Evolutionary conservation across 2,113 vertebrate species (phyloP).

Genomic region (Thamnaconus septentrionalis): DNA sequence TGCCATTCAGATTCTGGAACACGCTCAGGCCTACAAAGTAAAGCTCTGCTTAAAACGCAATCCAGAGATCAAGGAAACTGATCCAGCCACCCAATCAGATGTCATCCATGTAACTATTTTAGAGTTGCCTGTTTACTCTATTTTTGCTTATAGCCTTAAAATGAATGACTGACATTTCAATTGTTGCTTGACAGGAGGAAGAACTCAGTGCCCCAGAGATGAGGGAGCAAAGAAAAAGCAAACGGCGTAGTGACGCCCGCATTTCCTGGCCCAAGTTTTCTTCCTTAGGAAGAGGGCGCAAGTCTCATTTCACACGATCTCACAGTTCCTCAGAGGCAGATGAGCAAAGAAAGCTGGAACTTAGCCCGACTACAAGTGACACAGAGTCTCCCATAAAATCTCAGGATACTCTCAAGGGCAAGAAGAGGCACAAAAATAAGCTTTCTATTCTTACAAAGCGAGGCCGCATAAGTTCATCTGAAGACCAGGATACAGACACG

Average conservation of each 20-base stretch:
- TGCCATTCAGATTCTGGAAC: slow-evolving; percentile 92
- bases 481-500: slow-evolving; percentile 66
- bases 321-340: slow-evolving; percentile 81
- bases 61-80: slow-evolving; percentile 69
- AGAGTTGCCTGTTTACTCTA: slow-evolving; percentile 2
- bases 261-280: slow-evolving; percentile 83
- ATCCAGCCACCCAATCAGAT: slow-evolving; percentile 55
- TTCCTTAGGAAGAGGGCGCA: slow-evolving; percentile 74
- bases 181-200: slow-evolving; percentile 64
- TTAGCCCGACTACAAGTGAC: slow-evolving; percentile 79
- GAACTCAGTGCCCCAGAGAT: slow-evolving; percentile 54
- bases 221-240: slow-evolving; percentile 69
- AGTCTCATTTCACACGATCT: slow-evolving; percentile 75
- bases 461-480: slow-evolving; percentile 72
- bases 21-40: slow-evolving; percentile 89
- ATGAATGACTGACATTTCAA: slow-evolving; percentile 7
- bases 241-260: slow-evolving; percentile 71
- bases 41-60: slow-evolving; percentile 89
- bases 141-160: neutral
- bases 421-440: slow-evolving; percentile 74
- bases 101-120: slow-evolving; percentile 63
- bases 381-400: slow-evolving; percentile 78
- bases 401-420: slow-evolving; percentile 72
- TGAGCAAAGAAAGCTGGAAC: slow-evolving; percentile 78
- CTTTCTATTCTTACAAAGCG: slow-evolving; percentile 60